These are phyloP conservation scores for Drosophila kambysellisi DNA, from an alignment of 2,888 invertebrate species.

Conservation along the genomic window DNA sequence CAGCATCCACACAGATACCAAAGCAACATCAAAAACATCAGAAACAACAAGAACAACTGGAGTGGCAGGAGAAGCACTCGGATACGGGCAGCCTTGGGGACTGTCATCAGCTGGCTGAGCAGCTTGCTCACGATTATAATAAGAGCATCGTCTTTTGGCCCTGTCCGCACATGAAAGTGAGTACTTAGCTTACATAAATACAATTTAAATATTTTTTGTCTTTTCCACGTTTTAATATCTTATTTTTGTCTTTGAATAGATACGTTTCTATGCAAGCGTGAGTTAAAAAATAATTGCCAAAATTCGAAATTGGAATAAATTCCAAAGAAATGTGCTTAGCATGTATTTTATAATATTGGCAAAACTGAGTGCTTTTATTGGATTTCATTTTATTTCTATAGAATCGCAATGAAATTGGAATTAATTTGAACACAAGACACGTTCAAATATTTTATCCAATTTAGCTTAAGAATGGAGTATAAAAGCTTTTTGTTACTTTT, in stretches of 20 bases:
- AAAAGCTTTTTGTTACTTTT: neutral
- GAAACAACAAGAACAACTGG: conserved; percentile 16
- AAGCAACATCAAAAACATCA: conserved; percentile 18
- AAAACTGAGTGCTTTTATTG: neutral
- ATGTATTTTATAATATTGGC: neutral
- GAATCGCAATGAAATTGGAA: neutral
- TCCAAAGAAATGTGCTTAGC: neutral
- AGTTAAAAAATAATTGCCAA: neutral
- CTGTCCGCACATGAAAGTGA: conserved; percentile 85
- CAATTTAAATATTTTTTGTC: neutral
- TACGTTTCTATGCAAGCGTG: neutral
- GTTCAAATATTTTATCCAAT: neutral
- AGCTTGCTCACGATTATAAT: conserved; percentile 83
- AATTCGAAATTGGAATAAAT: neutral
- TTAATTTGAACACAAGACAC: neutral
- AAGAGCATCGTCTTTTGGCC: conserved; percentile 85
- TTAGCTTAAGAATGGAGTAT: too few relatives aligned
- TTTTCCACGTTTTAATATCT: neutral
- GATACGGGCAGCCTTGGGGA: conserved; percentile 70
- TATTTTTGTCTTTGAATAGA: neutral
- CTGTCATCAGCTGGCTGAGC: conserved; percentile 84
- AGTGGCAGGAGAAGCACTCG: conserved; percentile 9
- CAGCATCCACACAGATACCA: conserved; percentile 42
- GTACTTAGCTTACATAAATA: conserved; percentile 43
- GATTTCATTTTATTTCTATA: neutral